Percentiles rank a stretch among this genome's conserved stretches.
These are phyloP conservation scores for Xerus rutilus DNA, from an alignment of 2,797 vertebrate genomes.

Conservation along the genomic window DNA sequence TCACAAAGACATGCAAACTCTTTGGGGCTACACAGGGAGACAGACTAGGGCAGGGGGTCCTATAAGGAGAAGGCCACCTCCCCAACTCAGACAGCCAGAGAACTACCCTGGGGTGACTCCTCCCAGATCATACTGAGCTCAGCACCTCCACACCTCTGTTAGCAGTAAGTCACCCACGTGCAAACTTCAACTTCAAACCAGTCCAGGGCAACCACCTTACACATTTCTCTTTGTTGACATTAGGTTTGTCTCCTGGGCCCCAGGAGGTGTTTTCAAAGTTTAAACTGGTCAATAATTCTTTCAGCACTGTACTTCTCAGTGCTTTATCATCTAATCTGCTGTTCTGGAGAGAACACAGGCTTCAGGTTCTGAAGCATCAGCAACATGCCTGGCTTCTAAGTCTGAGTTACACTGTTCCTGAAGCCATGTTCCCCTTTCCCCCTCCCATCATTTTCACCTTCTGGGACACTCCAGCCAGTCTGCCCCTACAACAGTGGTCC, in stretches of 20 bases:
- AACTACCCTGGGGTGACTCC: accelerated
- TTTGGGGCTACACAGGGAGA: accelerated
- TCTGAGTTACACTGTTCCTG: neutral
- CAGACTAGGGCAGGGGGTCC: accelerated
- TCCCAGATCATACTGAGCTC: neutral
- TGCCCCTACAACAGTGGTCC: no score
- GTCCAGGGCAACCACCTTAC: neutral
- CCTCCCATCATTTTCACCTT: no score
- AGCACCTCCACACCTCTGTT: no score
- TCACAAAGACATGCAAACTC: accelerated
- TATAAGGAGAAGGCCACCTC: neutral
- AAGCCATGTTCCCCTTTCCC: accelerated
- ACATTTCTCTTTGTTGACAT: neutral
- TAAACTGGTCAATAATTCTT: neutral
- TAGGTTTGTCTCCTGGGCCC: neutral
- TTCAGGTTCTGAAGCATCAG: neutral
- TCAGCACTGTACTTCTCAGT: neutral
- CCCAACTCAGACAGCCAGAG: neutral
- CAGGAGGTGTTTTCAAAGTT: neutral
- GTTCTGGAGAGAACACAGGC: neutral
- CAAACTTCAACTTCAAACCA: neutral
- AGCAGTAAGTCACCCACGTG: neutral
- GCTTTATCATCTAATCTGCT: neutral
- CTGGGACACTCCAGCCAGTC: neutral
- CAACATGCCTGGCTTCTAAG: neutral